phyloP scores from a whole-genome alignment of 2,113 vertebrate genomes.

The Passer domesticus region DNA sequence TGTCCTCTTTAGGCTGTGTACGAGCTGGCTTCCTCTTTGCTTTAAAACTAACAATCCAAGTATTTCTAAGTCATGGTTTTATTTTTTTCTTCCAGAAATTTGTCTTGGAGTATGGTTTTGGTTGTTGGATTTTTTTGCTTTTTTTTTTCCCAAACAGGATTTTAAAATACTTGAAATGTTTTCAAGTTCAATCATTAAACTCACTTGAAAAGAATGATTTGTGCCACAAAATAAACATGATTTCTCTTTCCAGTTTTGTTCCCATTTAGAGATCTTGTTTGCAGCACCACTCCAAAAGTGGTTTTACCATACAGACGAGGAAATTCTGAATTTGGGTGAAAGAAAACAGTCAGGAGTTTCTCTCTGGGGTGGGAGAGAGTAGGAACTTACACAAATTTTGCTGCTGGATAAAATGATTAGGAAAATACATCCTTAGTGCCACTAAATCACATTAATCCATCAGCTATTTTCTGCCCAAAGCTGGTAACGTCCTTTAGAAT shows the following conservation, averaged over 20 bases:
- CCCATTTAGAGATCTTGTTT: neutral
- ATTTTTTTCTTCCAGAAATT: neutral
- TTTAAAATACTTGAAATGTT: neutral
- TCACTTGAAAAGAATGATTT: neutral
- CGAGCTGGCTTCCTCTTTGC: neutral
- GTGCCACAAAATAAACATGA: neutral
- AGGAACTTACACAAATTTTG: neutral
- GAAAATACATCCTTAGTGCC: slow-evolving; percentile 14
- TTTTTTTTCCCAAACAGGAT: neutral
- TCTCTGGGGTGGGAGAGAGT: neutral
- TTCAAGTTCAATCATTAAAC: neutral
- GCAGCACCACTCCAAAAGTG: neutral
- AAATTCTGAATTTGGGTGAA: neutral
- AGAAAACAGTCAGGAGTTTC: neutral
- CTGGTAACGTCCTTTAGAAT: slow-evolving; percentile 23
- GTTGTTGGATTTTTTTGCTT: neutral
- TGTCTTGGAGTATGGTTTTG: neutral
- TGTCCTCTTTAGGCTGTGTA: neutral
- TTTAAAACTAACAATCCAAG: neutral
- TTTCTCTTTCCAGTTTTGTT: neutral
- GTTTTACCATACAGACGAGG: neutral
- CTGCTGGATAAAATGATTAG: slow-evolving; percentile 20
- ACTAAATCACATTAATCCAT: slow-evolving; percentile 31
- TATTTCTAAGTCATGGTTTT: neutral
- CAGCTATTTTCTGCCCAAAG: slow-evolving; percentile 27